Conservation (phyloP, 1,140 invertebrate genomes). For the Agrilus planipennis region DNA sequence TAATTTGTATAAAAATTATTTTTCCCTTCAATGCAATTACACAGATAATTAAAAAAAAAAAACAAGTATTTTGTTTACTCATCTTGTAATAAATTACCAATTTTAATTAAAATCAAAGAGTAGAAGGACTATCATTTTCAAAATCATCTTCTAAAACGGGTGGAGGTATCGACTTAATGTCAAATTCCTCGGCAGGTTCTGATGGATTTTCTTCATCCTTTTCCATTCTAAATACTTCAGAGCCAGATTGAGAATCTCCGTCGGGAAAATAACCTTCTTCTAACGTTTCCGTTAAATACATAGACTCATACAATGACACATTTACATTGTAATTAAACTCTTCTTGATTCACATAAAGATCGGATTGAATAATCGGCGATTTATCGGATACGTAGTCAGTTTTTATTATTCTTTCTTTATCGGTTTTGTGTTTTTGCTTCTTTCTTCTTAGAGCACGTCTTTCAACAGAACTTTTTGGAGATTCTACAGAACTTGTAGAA, state of each 20-base stretch:
- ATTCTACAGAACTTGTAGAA: slow-evolving; percentile 52
- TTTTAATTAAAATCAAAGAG: slow-evolving; percentile 31
- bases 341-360: slow-evolving; percentile 31
- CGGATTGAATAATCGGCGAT: no score
- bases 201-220: slow-evolving; percentile 40
- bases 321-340: slow-evolving; percentile 29
- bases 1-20: no score
- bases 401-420: slow-evolving; percentile 23
- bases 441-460: slow-evolving; percentile 47
- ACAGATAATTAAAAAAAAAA: background rate
- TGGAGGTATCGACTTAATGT: slow-evolving; percentile 52
- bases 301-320: slow-evolving; percentile 25
- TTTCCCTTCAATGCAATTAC: no score
- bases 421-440: slow-evolving; percentile 43
- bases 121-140: slow-evolving; percentile 39
- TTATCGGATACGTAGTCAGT: no score
- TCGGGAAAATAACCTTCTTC: slow-evolving; percentile 51
- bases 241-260: slow-evolving; percentile 45
- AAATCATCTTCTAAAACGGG: slow-evolving; percentile 52
- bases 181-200: slow-evolving; percentile 43
- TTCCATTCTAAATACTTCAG: slow-evolving; percentile 43
- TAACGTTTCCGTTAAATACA: slow-evolving; percentile 16
- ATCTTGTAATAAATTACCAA: background rate
- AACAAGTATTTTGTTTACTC: background rate
- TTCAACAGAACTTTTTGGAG: slow-evolving; percentile 40